Evolutionary conservation across 2,113 vertebrate species (phyloP).

Genomic region (Salvator merianae): DNA sequence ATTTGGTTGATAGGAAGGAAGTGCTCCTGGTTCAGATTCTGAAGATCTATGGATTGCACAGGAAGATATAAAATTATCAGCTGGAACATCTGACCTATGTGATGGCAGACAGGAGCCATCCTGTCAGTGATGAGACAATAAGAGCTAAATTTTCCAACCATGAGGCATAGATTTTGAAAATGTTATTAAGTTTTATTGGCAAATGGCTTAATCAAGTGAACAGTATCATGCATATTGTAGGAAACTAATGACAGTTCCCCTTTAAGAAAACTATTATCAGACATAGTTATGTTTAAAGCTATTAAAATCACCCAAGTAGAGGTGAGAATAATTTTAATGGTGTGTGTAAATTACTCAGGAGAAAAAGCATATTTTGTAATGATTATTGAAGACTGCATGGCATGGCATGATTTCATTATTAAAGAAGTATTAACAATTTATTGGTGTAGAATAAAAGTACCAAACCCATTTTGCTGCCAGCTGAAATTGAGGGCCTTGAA

Average conservation of each 20-base stretch:
- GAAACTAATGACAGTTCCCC: slow-evolving; percentile 14
- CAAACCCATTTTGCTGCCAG: slow-evolving; percentile 28
- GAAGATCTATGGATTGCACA: neutral
- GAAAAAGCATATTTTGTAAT: slow-evolving; percentile 60
- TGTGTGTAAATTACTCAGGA: slow-evolving; percentile 55
- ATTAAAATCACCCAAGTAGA: slow-evolving; percentile 27
- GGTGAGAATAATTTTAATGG: slow-evolving; percentile 51
- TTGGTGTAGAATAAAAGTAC: slow-evolving; percentile 59
- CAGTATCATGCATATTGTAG: neutral
- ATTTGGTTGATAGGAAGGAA: neutral
- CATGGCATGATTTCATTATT: slow-evolving; percentile 63
- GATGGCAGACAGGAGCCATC: neutral
- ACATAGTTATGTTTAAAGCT: slow-evolving; percentile 43
- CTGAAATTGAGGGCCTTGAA: slow-evolving; percentile 47
- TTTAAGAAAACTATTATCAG: slow-evolving; percentile 49
- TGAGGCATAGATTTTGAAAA: slow-evolving; percentile 14
- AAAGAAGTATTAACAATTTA: slow-evolving; percentile 68
- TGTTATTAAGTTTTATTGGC: slow-evolving; percentile 22
- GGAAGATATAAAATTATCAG: neutral
- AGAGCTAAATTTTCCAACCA: neutral
- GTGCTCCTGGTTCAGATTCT: too few relatives aligned
- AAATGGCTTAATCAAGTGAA: slow-evolving; percentile 25
- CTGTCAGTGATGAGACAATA: neutral
- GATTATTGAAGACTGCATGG: slow-evolving; percentile 48
- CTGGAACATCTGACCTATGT: neutral